These are phyloP conservation scores for Ptilodon capucinus DNA, from an alignment of 2,888 invertebrate species.

Conservation along the genomic window DNA sequence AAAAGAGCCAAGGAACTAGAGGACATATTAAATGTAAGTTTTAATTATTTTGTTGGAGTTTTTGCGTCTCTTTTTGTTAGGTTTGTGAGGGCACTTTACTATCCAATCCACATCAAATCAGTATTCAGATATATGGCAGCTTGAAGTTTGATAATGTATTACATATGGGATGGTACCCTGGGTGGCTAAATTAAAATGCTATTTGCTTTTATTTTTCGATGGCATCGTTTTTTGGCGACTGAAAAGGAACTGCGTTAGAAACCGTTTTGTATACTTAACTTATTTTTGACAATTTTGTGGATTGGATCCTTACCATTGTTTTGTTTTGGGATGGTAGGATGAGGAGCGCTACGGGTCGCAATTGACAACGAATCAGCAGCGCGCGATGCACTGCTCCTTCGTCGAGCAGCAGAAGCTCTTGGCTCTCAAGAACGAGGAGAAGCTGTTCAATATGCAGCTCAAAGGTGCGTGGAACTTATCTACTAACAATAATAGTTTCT, in stretches of 20 bases:
- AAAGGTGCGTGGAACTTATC: conserved; percentile 50
- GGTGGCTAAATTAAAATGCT: too few relatives aligned
- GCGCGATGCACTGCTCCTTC: conserved; percentile 76
- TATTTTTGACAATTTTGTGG: too few relatives aligned
- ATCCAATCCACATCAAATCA: too few relatives aligned
- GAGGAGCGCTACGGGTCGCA: conserved; percentile 78
- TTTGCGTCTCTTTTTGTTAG: too few relatives aligned
- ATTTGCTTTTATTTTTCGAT: too few relatives aligned
- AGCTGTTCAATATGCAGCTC: conserved; percentile 71
- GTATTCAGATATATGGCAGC: too few relatives aligned
- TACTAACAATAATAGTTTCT: background rate
- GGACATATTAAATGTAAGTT: conserved; percentile 80
- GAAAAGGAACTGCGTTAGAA: too few relatives aligned
- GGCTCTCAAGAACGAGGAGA: conserved; percentile 71
- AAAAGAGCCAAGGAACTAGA: conserved; percentile 84
- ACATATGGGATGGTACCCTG: too few relatives aligned
- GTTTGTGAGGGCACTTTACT: too few relatives aligned
- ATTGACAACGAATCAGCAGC: conserved; percentile 69
- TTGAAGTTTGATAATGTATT: too few relatives aligned
- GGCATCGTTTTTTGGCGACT: too few relatives aligned
- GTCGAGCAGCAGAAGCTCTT: conserved; percentile 71
- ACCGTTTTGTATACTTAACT: background rate
- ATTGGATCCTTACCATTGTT: background rate
- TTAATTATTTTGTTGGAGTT: too few relatives aligned
- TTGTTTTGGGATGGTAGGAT: conserved; percentile 41